These are phyloP conservation scores for Sitta carolinensis DNA, from an alignment of 2,797 vertebrate species.

Conservation along the genomic window DNA sequence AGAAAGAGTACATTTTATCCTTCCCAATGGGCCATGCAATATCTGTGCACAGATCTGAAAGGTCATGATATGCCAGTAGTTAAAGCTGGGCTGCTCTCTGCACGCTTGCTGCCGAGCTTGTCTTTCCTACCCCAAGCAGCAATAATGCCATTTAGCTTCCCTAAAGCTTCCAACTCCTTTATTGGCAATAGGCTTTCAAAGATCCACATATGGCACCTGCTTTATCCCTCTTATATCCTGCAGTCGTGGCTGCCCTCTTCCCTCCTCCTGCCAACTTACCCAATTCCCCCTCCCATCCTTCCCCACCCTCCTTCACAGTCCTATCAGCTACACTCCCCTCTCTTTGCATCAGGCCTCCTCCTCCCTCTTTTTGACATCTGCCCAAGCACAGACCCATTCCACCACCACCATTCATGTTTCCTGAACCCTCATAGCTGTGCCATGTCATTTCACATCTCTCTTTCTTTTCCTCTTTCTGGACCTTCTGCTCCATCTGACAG, in stretches of 20 bases:
- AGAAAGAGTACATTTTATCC: not conserved
- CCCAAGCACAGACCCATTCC: not conserved
- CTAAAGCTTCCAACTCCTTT: not conserved
- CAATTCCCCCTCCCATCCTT: not conserved
- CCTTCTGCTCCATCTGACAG: not conserved
- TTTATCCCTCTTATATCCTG: not conserved
- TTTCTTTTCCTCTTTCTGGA: not conserved
- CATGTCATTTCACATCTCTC: not conserved
- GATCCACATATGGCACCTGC: too few species aligned
- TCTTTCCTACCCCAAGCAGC: not conserved
- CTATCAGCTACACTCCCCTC: not conserved
- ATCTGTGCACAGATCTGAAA: not conserved
- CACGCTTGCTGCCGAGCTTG: not conserved
- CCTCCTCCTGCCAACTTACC: not conserved
- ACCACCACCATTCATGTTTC: not conserved
- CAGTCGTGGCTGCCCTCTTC: accelerated
- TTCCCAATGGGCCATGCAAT: not conserved
- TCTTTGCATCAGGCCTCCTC: not conserved
- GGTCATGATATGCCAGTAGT: not conserved
- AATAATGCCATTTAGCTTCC: not conserved
- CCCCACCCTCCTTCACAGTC: not conserved
- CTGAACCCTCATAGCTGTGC: not conserved
- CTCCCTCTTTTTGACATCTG: not conserved
- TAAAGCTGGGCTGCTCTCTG: not conserved
- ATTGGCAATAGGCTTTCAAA: not conserved